These are phyloP conservation scores for Acanthiza pusilla DNA, from an alignment of 2,797 vertebrate genomes.

Conservation along the genomic window DNA sequence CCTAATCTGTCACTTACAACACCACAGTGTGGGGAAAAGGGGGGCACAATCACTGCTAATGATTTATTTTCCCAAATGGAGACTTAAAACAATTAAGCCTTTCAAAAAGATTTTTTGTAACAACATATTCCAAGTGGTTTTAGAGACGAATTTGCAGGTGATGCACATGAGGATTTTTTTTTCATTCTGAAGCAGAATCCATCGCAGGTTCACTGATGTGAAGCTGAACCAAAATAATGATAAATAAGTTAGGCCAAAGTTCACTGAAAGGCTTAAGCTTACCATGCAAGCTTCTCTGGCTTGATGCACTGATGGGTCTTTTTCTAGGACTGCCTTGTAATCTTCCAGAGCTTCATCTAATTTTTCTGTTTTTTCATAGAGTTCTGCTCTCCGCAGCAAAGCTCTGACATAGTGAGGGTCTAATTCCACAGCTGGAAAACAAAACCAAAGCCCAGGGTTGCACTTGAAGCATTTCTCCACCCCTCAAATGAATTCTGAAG, in stretches of 20 bases:
- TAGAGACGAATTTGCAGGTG: background rate
- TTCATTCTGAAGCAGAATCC: background rate
- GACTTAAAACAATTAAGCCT: background rate
- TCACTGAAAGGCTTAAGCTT: constrained; percentile 62
- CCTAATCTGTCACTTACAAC: constrained; percentile 22
- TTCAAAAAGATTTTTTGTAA: background rate
- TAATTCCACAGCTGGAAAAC: constrained; percentile 84
- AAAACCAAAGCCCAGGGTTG: constrained; percentile 1
- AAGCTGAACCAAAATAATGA: background rate
- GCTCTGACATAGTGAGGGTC: constrained; percentile 89
- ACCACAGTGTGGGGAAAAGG: background rate
- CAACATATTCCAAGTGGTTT: background rate
- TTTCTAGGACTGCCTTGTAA: constrained; percentile 86
- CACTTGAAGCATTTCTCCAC: background rate
- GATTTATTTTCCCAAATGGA: background rate
- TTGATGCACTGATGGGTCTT: constrained; percentile 78
- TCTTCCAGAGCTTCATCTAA: constrained; percentile 94
- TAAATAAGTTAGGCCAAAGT: background rate
- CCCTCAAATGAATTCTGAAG: background rate
- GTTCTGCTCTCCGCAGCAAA: constrained; percentile 87
- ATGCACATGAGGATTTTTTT: background rate
- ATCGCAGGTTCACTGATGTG: background rate
- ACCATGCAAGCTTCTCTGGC: constrained; percentile 92
- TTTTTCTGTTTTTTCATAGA: constrained; percentile 92
- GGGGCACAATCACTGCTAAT: background rate